Evolutionary conservation across 2,888 invertebrate species (phyloP).

Genomic region (Lissocephala sabroskyi): DNA sequence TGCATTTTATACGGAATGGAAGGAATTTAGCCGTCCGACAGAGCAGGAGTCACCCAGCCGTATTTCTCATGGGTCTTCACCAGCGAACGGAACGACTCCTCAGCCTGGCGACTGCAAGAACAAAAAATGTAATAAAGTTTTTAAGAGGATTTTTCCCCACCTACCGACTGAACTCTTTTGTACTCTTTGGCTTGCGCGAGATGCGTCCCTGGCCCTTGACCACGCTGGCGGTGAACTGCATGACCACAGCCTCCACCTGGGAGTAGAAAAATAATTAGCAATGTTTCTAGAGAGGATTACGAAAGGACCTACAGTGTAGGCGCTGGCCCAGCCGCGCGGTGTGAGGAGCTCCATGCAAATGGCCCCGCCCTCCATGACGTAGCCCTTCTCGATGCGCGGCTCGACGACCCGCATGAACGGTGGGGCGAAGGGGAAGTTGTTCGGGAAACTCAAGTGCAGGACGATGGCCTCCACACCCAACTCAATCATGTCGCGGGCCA

Average conservation of each 20-base stretch:
- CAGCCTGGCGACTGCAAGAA: conserved; percentile 79
- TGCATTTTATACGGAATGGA: no score
- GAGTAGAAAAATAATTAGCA: no score
- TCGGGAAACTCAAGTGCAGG: conserved; percentile 87
- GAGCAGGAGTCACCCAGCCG: conserved; percentile 91
- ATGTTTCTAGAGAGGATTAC: no score
- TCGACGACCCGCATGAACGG: conserved; percentile 89
- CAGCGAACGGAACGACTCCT: conserved; percentile 88
- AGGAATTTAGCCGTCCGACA: conserved; percentile 91
- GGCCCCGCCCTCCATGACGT: conserved; percentile 92
- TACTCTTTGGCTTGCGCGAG: conserved; percentile 83
- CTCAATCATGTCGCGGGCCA: conserved; percentile 87
- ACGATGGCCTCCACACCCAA: conserved; percentile 82
- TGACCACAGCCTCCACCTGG: conserved; percentile 85
- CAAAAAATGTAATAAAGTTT: neutral
- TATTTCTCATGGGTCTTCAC: conserved; percentile 93
- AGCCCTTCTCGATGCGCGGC: conserved; percentile 86
- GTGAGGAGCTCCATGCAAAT: conserved; percentile 92
- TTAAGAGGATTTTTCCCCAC: conserved; percentile 10
- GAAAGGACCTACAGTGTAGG: conserved; percentile 39
- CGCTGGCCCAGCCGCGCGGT: conserved; percentile 85
- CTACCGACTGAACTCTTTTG: conserved; percentile 81
- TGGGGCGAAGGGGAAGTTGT: conserved; percentile 91
- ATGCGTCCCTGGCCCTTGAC: conserved; percentile 91
- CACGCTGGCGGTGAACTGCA: conserved; percentile 91